Evolutionary conservation across 1,140 invertebrate genomes (phyloP).

Genomic region (Cotesia chilonis): DNA sequence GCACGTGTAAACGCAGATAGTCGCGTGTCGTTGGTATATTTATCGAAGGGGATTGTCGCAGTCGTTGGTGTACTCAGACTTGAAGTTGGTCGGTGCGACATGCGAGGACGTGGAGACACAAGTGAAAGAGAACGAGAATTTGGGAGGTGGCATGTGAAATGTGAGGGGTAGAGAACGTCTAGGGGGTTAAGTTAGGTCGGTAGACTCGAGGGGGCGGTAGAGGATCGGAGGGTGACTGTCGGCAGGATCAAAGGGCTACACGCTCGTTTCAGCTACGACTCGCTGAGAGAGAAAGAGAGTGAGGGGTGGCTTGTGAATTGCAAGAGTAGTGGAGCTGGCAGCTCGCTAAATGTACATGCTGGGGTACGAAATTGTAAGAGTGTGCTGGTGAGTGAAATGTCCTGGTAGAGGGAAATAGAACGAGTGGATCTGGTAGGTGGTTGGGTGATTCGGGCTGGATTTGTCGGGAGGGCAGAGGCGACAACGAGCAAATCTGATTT

Average conservation of each 20-base stretch:
- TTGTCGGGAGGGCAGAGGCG: slow-evolving; percentile 50
- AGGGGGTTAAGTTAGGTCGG: slow-evolving; percentile 32
- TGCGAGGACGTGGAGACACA: not conserved
- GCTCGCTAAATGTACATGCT: slow-evolving; percentile 34
- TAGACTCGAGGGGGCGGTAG: slow-evolving; percentile 40
- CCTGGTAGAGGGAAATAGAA: no score
- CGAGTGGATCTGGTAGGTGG: no score
- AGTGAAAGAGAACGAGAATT: slow-evolving; percentile 22
- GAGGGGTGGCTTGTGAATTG: slow-evolving; percentile 22
- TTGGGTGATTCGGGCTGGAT: slow-evolving; percentile 33
- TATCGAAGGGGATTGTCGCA: slow-evolving; percentile 37
- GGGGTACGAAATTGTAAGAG: slow-evolving; percentile 37
- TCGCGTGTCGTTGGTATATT: slow-evolving; percentile 47
- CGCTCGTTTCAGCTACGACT: slow-evolving; percentile 55
- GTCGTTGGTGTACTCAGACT: no score
- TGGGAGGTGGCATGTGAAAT: slow-evolving; percentile 11
- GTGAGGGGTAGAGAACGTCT: slow-evolving; percentile 34
- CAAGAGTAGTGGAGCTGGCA: slow-evolving; percentile 50
- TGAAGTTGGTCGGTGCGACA: no score
- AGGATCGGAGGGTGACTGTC: slow-evolving; percentile 58
- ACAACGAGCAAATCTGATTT: slow-evolving; percentile 66
- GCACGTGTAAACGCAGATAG: slow-evolving; percentile 38
- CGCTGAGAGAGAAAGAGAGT: slow-evolving; percentile 31
- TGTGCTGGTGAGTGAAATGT: slow-evolving; percentile 45
- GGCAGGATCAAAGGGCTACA: slow-evolving; percentile 64